Conservation (phyloP, 2,113 vertebrate genomes). For the Sapajus apella region DNA sequence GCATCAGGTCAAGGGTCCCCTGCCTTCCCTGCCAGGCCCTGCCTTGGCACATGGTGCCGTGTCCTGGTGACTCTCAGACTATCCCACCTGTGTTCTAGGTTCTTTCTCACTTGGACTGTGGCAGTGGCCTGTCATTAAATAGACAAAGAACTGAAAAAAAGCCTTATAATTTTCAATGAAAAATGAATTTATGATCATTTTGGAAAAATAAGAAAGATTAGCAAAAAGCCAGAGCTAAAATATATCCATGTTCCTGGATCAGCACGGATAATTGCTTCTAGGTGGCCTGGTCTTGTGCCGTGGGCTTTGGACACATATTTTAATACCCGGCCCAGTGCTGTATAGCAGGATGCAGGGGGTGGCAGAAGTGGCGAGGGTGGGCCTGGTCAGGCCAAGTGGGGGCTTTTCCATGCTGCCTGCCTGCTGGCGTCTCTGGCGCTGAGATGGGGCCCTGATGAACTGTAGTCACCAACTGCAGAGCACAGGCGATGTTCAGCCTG, state of each 20-base stretch:
- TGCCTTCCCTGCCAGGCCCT: too few relatives aligned
- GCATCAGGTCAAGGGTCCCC: background rate
- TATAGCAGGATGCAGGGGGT: background rate
- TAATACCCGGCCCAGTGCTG: too few relatives aligned
- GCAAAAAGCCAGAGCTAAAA: background rate
- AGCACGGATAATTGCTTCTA: background rate
- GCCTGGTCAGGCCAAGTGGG: background rate
- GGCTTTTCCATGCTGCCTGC: background rate
- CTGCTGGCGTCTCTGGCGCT: background rate
- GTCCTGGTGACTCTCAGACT: background rate
- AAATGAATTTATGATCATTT: background rate
- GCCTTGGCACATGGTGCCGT: background rate
- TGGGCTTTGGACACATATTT: background rate
- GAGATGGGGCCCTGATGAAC: background rate
- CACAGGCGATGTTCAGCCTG: background rate
- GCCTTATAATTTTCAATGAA: background rate
- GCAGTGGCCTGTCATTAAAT: background rate
- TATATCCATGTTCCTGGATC: background rate
- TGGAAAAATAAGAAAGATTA: background rate
- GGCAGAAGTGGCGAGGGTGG: background rate
- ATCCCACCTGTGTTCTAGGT: too few relatives aligned
- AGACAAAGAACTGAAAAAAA: background rate
- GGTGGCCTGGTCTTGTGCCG: too few relatives aligned
- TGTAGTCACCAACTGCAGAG: accelerated
- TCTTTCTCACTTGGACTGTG: accelerated